These are phyloP conservation scores for Poecilobothrus nobilitatus DNA, from an alignment of 2,888 invertebrate genomes.

Conservation along the genomic window DNA sequence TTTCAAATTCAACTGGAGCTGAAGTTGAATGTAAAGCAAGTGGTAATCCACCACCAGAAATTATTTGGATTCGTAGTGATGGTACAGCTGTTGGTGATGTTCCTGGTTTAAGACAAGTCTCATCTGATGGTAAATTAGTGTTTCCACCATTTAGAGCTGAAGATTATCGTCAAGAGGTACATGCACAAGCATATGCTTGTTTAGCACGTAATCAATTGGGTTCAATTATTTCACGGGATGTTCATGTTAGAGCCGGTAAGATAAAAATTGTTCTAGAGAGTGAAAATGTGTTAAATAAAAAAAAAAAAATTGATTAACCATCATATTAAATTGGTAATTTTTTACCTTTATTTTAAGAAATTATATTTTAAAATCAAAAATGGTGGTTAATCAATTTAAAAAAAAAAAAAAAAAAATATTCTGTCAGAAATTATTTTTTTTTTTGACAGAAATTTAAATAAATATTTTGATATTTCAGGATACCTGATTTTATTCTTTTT, in stretches of 20 bases:
- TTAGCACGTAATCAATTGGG: slow-evolving; percentile 83
- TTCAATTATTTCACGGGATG: slow-evolving; percentile 82
- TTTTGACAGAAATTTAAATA: too few species aligned
- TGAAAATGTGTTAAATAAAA: slow-evolving; percentile 13
- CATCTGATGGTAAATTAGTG: slow-evolving; percentile 85
- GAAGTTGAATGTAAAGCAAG: slow-evolving; percentile 86
- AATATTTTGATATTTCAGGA: too few species aligned
- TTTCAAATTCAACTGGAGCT: slow-evolving; percentile 89
- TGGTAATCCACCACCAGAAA: slow-evolving; percentile 82
- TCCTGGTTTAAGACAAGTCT: slow-evolving; percentile 74
- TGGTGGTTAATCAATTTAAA: too few species aligned
- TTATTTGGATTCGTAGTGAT: slow-evolving; percentile 87
- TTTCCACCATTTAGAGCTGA: slow-evolving; percentile 92
- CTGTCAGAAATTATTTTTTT: too few species aligned
- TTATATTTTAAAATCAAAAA: too few species aligned
- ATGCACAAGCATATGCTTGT: slow-evolving; percentile 90
- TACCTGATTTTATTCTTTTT: too few species aligned
- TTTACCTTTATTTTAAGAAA: too few species aligned
- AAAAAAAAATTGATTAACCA: slow-evolving; percentile 7
- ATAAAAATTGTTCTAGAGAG: slow-evolving; percentile 32
- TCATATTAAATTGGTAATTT: background rate
- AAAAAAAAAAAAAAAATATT: too few species aligned
- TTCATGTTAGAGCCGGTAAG: slow-evolving; percentile 90
- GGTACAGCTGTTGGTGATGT: slow-evolving; percentile 87
- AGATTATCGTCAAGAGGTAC: slow-evolving; percentile 87